Evolutionary conservation across 2,797 vertebrate species (phyloP).

Genomic region (Rhincodon typus): DNA sequence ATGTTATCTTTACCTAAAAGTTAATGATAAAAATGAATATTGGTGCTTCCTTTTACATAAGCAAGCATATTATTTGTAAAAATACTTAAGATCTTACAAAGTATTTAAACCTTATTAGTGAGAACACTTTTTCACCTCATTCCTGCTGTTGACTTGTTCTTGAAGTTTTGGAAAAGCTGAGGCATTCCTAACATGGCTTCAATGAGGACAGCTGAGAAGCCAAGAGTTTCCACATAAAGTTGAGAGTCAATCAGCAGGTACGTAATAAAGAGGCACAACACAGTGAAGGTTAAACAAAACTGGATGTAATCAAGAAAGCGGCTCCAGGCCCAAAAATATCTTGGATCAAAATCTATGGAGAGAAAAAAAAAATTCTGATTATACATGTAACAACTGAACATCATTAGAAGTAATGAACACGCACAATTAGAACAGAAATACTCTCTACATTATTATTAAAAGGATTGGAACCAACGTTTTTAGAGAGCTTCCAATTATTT

Average conservation of each 20-base stretch:
- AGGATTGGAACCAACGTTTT: no score
- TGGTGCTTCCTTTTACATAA: not conserved
- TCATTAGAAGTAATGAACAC: not conserved
- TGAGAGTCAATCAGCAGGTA: conserved; percentile 61
- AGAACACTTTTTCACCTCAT: conserved; percentile 60
- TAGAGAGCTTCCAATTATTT: no score
- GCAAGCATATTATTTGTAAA: not conserved
- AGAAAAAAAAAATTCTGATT: conserved; percentile 5
- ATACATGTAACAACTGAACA: not conserved
- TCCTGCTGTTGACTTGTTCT: conserved; percentile 63
- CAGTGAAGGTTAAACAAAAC: conserved; percentile 63
- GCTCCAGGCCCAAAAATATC: conserved; percentile 71
- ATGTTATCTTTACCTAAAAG: no score
- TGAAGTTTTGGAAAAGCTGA: conserved; percentile 68
- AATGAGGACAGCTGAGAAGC: conserved; percentile 61
- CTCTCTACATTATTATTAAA: not conserved
- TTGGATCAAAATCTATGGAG: conserved; percentile 57
- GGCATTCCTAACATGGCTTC: conserved; percentile 73
- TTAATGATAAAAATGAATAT: not conserved
- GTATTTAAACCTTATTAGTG: not conserved
- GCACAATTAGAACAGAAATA: not conserved
- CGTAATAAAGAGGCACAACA: conserved; percentile 58
- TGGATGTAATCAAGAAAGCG: conserved; percentile 68
- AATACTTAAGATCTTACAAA: not conserved
- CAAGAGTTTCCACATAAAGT: conserved; percentile 66